Percentiles rank a stretch among this genome's conserved stretches.
phyloP scores from a whole-genome alignment of 2,888 invertebrate species.

The Cartodere bifasciata region DNA sequence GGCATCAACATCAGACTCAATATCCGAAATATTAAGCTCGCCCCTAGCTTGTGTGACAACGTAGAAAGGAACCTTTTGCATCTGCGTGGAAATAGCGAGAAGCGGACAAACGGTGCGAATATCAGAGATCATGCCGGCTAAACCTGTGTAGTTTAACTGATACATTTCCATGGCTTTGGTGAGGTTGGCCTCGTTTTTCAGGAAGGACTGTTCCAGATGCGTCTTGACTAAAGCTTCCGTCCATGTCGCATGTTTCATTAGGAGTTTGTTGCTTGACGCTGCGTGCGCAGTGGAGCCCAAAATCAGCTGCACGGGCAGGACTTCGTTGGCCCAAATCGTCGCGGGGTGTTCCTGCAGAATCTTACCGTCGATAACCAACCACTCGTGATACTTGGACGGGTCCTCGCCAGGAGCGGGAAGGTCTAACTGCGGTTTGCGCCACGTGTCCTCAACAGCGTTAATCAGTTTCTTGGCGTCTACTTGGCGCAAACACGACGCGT shows the following conservation, averaged over 20 bases:
- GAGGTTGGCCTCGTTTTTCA: conserved; percentile 50
- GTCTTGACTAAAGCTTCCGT: conserved; percentile 50
- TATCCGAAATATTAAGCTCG: conserved; percentile 32
- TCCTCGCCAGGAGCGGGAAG: conserved; percentile 42
- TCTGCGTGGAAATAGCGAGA: conserved; percentile 49
- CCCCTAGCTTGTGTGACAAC: conserved; percentile 55
- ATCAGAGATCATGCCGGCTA: conserved; percentile 63
- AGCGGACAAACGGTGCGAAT: conserved; percentile 71
- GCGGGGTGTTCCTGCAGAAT: conserved; percentile 54
- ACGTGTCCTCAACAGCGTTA: conserved; percentile 57
- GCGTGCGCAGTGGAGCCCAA: conserved; percentile 66
- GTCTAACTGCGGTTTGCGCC: conserved; percentile 49
- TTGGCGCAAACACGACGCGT: conserved; percentile 45
- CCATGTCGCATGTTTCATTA: conserved; percentile 50
- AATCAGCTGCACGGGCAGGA: conserved; percentile 41
- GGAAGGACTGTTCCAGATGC: conserved; percentile 48
- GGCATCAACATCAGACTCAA: conserved; percentile 59
- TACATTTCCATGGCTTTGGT: conserved; percentile 51
- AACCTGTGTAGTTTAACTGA: conserved; percentile 50
- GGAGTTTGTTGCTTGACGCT: conserved; percentile 49
- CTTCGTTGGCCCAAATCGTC: conserved; percentile 45
- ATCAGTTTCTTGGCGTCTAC: conserved; percentile 46
- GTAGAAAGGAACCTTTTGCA: conserved; percentile 57
- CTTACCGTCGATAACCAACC: conserved; percentile 60
- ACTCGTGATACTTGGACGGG: conserved; percentile 48